Base-by-base conservation (phyloP, 2,113 vertebrate species). In the Nannospalax galili region DNA sequence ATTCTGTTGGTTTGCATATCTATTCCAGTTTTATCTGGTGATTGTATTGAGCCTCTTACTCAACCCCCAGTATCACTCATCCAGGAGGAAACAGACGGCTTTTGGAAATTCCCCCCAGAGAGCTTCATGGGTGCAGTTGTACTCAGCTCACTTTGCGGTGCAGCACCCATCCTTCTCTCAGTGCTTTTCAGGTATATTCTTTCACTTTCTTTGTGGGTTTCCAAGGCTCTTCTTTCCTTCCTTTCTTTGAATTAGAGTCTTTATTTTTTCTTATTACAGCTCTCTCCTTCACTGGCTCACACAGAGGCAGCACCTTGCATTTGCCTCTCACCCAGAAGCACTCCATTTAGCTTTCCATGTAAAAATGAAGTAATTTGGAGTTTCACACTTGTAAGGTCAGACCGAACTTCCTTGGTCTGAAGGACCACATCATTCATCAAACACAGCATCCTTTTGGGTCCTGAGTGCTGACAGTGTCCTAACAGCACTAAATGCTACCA, bases 281-380 rank as follows among this genome's bases (percentile, higher is more conserved):
- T 52, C 30, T 35, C 77, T 67, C 42, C 40, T n/a, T 52, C 6
- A 69, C 40, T n/a, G 19, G 6, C 24, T 28, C 42, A 52, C 82
- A 84, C 17, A 16, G 42, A 69, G 62, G 32, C 48, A 48, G 30
- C 42, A 48, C 40, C 9, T 67, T 67, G 42, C 20, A 11, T 52
- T 19, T 24, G 11, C 42, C 82, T 52, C 19, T 35, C 35, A 69
- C 19, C 42, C 30, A 85, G 82, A n/a, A 65, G 35, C 35, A 6
- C 28, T 11, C 64, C 45, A 67, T 45, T n/a, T 65, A 4, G 8
- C 75, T 94, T 74, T 70, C 72, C 37, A 73, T 16, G n/a, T 60
- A 82, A 93, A n/a, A 94, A 75, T 30, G 60, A 90, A 74, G 64
- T 40, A 45, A 58, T 86, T 28, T 56, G 62, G 80, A 87, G 28